Conservation (phyloP, 2,888 invertebrate genomes). For the Bellardia pandia region DNA sequence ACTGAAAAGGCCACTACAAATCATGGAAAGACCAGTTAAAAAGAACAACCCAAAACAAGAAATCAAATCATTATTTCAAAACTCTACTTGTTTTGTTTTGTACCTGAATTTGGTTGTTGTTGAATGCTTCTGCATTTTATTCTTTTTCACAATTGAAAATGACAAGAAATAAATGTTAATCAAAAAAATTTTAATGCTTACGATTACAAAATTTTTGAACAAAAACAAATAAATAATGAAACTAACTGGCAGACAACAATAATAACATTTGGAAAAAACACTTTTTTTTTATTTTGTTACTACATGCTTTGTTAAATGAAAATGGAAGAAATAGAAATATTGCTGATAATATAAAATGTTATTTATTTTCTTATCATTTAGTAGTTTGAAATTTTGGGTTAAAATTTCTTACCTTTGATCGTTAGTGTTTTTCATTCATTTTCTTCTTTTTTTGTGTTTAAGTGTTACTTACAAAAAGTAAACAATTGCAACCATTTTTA, state of each 20-base stretch:
- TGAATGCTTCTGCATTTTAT: constrained; percentile 42
- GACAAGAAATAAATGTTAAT: constrained; percentile 41
- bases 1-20: constrained; percentile 7
- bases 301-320: not conserved
- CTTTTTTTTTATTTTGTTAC: not conserved
- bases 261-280: not conserved
- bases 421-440: not conserved
- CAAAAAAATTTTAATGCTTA: constrained; percentile 47
- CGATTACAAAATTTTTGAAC: constrained; percentile 38
- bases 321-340: constrained; percentile 7
- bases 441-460: not conserved
- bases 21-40: not conserved
- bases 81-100: not conserved
- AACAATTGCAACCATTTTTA: constrained; percentile 4
- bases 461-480: constrained; percentile 39
- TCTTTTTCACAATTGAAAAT: not conserved
- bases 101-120: constrained; percentile 14
- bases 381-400: constrained; percentile 33
- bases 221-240: constrained; percentile 24
- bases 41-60: not conserved
- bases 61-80: not conserved
- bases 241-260: constrained; percentile 29
- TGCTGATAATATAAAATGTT: constrained; percentile 43
- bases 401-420: constrained; percentile 39
- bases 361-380: constrained; percentile 34